Conservation (phyloP, 1,140 invertebrate genomes). For the Papilio helenus region DNA sequence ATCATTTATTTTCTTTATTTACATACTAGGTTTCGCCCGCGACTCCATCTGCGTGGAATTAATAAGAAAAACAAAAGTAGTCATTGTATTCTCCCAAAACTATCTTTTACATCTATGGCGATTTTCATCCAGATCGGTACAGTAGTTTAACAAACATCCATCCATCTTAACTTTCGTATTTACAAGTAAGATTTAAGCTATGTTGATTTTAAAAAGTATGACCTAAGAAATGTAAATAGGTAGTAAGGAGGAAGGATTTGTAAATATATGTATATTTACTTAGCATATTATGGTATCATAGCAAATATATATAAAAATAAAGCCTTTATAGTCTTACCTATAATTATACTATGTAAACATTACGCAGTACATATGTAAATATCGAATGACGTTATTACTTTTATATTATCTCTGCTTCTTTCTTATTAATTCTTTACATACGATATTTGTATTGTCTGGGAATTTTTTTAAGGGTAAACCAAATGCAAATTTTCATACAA, state of each 20-base stretch:
- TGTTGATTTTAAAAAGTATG: not conserved
- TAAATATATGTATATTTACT: not conserved
- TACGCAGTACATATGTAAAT: not conserved
- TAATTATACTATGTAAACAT: not conserved
- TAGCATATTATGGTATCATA: slow-evolving; percentile 14
- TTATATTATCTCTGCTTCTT: not conserved
- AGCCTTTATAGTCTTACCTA: not conserved
- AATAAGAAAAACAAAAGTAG: no score
- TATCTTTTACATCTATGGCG: no score
- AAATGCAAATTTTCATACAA: not conserved
- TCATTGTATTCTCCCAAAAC: no score
- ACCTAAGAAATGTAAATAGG: not conserved
- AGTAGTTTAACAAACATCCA: no score
- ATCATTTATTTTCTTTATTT: not conserved
- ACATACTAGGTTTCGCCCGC: not conserved
- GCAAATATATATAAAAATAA: slow-evolving; percentile 13
- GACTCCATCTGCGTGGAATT: no score
- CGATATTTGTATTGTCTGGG: not conserved
- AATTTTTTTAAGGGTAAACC: not conserved
- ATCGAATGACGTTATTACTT: not conserved
- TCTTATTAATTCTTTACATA: not conserved
- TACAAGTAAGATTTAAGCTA: not conserved
- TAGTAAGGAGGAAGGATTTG: not conserved
- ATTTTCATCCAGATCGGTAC: no score
- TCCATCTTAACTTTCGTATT: no score